A percentile compares a stretch with the other conserved stretches of the same genome.
phyloP scores from a whole-genome alignment of 2,797 vertebrate genomes.

The Tragopan temminckii region DNA sequence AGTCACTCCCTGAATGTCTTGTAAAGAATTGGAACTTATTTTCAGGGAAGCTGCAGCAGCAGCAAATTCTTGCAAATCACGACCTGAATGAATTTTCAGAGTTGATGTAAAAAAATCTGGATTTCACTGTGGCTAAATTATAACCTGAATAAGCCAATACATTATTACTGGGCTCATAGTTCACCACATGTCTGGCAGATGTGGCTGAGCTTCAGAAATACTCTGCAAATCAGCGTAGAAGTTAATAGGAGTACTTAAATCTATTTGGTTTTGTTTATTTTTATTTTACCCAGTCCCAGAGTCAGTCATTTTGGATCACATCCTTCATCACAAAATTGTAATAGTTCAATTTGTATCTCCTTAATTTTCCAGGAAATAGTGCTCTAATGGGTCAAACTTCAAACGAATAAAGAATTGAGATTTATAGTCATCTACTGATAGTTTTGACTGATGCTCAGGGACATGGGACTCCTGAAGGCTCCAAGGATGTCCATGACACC shows the following conservation, averaged over 20 bases:
- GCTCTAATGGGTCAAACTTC: neutral
- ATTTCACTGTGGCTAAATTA: neutral
- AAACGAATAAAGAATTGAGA: neutral
- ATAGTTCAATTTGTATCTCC: neutral
- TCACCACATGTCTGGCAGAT: neutral
- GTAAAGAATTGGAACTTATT: neutral
- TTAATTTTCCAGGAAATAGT: neutral
- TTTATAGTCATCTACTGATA: neutral
- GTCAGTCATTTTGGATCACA: neutral
- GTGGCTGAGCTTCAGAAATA: neutral
- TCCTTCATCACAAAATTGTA: neutral
- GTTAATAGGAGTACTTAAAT: neutral
- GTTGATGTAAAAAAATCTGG: neutral
- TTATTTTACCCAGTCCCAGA: neutral
- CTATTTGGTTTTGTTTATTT: neutral
- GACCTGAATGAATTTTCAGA: neutral
- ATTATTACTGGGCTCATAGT: neutral
- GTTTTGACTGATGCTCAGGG: neutral
- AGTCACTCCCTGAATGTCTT: neutral
- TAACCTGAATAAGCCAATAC: accelerated
- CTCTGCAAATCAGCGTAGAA: accelerated
- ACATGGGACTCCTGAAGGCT: neutral
- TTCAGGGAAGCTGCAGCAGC: neutral
- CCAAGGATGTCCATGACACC: neutral
- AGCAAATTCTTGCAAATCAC: neutral